These are phyloP conservation scores for Macaria liturata DNA, from an alignment of 2,888 invertebrate species.

Conservation along the genomic window DNA sequence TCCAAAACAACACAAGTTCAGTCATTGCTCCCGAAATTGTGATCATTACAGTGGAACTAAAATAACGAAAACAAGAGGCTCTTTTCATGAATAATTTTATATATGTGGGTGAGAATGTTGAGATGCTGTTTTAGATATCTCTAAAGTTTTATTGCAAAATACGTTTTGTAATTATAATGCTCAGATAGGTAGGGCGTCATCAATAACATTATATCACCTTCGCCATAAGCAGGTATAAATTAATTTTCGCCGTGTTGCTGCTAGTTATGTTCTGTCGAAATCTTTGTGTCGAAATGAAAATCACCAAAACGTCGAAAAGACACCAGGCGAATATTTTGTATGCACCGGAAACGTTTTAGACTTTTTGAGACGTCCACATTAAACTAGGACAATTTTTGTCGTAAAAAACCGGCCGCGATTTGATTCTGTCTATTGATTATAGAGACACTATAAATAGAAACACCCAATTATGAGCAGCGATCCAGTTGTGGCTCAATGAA, in stretches of 20 bases:
- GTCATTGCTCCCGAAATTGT: conserved; percentile 26
- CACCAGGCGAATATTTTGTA: not conserved
- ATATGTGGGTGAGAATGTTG: no score
- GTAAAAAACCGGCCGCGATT: conserved; percentile 31
- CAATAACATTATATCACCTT: no score
- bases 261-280: no score
- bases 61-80: conserved; percentile 1
- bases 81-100: no score
- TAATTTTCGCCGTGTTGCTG: no score
- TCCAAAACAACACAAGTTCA: conserved; percentile 32
- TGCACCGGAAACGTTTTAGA: no score
- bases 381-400: conserved; percentile 37
- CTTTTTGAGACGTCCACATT: not conserved
- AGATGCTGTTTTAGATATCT: conserved; percentile 1
- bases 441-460: conserved; percentile 21
- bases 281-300: no score
- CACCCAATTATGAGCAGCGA: conserved; percentile 21
- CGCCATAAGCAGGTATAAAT: not conserved
- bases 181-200: no score
- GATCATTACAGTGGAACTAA: conserved; percentile 14
- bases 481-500: conserved; percentile 44
- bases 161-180: not conserved
- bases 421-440: conserved; percentile 19
- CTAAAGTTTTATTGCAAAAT: not conserved
- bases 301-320: not conserved